Evolutionary conservation across 53 echinoderm and acorn worm genomes (phyloP).

Genomic region (Temnopleurus reevesii): DNA sequence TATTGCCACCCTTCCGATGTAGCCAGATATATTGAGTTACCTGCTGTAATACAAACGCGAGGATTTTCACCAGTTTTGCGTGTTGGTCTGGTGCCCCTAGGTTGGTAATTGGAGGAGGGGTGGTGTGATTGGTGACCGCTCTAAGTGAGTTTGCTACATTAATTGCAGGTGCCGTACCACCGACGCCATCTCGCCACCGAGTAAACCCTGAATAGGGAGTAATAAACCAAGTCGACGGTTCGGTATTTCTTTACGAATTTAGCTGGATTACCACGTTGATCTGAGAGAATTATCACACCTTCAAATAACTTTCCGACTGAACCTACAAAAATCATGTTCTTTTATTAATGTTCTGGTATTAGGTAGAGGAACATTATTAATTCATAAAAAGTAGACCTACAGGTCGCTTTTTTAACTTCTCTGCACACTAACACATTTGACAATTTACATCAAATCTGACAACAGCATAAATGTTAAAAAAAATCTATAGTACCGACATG

Average conservation of each 20-base stretch:
- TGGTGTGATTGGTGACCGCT: slow-evolving; percentile 36
- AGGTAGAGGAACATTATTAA: no score
- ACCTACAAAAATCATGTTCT: no score
- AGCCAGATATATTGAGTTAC: slow-evolving; percentile 2
- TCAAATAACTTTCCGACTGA: no score
- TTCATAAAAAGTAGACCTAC: no score
- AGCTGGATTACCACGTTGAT: background rate
- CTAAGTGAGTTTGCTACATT: slow-evolving; percentile 47
- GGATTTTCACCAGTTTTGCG: slow-evolving; percentile 38
- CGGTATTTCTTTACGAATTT: background rate
- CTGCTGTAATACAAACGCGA: background rate
- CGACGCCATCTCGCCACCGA: background rate
- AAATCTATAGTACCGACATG: no score
- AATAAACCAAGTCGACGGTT: background rate
- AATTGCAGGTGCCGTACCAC: slow-evolving; percentile 20
- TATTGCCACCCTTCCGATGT: background rate
- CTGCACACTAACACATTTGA: no score
- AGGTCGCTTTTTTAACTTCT: no score
- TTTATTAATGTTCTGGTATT: no score
- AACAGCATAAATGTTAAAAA: no score
- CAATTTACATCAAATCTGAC: no score
- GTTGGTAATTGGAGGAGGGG: slow-evolving; percentile 15
- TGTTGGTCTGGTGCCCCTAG: slow-evolving; percentile 13
- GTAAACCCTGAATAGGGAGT: background rate
- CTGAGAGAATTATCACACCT: background rate